Evolutionary conservation across 2,888 invertebrate genomes (phyloP).

Genomic region (Platypus cylindrus): DNA sequence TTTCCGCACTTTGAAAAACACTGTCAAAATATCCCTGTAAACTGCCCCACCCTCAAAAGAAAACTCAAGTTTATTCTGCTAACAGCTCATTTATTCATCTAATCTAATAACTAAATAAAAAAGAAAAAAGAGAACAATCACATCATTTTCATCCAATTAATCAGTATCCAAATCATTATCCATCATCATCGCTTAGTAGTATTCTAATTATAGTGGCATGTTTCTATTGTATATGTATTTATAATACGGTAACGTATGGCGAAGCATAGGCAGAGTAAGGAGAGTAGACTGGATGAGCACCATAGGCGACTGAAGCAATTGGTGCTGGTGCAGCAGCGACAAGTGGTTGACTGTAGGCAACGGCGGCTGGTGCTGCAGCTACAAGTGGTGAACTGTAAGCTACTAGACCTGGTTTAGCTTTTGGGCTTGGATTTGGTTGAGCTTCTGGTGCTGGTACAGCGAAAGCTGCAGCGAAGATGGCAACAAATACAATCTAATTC

Average conservation of each 20-base stretch:
- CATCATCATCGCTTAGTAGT: neutral
- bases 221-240: too few species aligned
- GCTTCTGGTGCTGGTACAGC: slow-evolving; percentile 16
- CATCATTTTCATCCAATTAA: too few species aligned
- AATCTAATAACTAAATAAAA: too few species aligned
- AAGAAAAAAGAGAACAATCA: too few species aligned
- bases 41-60: too few species aligned
- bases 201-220: too few species aligned
- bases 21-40: too few species aligned
- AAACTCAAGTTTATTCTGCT: too few species aligned
- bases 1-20: too few species aligned
- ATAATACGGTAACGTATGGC: slow-evolving; percentile 6
- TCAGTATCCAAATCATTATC: neutral
- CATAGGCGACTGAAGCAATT: slow-evolving; percentile 11
- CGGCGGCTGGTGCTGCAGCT: slow-evolving; percentile 9
- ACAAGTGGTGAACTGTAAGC: slow-evolving; percentile 14
- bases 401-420: slow-evolving; percentile 11
- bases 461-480: slow-evolving; percentile 16
- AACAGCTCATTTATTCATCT: too few species aligned
- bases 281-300: slow-evolving; percentile 7
- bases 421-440: too few species aligned
- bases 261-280: slow-evolving; percentile 9
- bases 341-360: slow-evolving; percentile 12
- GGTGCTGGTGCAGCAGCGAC: slow-evolving; percentile 11
- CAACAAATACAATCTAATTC: slow-evolving; percentile 14